These are phyloP conservation scores for Drosophila macrothrix DNA, from an alignment of 2,888 invertebrate species.

Conservation along the genomic window DNA sequence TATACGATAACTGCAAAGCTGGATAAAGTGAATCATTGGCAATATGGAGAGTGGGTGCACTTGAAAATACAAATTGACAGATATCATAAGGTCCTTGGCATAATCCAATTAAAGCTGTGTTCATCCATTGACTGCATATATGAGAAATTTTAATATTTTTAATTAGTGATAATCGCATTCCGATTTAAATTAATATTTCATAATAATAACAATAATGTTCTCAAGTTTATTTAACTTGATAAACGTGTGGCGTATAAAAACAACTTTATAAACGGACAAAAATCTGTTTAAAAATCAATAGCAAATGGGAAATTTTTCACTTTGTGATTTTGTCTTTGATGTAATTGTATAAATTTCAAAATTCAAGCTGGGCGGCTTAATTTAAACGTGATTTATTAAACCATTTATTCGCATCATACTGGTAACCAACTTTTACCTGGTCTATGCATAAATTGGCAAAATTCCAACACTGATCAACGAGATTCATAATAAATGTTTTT, in stretches of 20 bases:
- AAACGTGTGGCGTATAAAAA: background rate
- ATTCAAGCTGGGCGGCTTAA: constrained; percentile 3
- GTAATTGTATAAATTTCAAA: background rate
- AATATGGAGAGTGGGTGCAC: constrained; percentile 42
- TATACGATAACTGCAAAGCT: constrained; percentile 52
- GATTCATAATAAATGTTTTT: constrained; percentile 47
- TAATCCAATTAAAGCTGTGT: constrained; percentile 21
- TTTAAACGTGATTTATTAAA: constrained; percentile 24
- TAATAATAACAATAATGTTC: background rate
- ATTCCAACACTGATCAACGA: constrained; percentile 45
- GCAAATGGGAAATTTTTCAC: background rate
- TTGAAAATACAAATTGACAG: constrained; percentile 36
- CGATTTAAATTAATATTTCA: background rate
- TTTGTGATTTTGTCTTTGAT: background rate
- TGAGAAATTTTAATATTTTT: background rate
- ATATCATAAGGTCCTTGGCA: constrained; percentile 15
- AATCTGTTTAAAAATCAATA: background rate
- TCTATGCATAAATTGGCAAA: constrained; percentile 49
- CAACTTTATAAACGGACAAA: no score
- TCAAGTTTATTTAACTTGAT: background rate
- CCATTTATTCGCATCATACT: constrained; percentile 17
- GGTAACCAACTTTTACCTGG: constrained; percentile 49
- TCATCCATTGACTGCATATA: background rate
- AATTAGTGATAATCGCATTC: background rate
- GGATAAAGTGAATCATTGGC: constrained; percentile 59